Conservation (phyloP, 30 jellyfish, hydroid and myxozoan species). For the Aurelia coerulea region DNA sequence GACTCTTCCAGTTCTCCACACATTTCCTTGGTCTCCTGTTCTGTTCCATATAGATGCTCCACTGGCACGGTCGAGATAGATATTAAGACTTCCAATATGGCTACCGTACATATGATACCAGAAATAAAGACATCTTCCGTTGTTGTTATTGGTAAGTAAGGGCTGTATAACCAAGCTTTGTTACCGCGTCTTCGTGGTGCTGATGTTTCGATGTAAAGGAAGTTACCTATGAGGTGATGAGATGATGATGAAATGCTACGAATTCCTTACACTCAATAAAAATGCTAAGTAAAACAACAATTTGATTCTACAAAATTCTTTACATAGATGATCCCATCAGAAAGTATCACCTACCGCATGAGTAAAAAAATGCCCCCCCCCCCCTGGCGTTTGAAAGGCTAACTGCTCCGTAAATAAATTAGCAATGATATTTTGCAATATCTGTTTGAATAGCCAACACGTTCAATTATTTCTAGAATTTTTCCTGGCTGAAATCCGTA, state of each 20-base stretch:
- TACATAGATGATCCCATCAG: too few relatives aligned
- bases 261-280: too few relatives aligned
- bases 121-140: conserved; percentile 91
- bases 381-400: too few relatives aligned
- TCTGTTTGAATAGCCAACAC: too few relatives aligned
- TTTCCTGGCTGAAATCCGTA: too few relatives aligned
- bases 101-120: conserved; percentile 97
- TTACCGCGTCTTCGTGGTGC: conserved; percentile 84
- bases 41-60: conserved; percentile 88
- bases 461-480: too few relatives aligned
- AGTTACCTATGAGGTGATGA: conserved; percentile 77
- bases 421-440: too few relatives aligned
- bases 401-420: too few relatives aligned
- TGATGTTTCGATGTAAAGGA: conserved; percentile 90
- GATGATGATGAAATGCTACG: neutral
- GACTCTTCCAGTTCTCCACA: conserved; percentile 97
- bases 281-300: too few relatives aligned
- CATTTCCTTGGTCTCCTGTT: conserved; percentile 94
- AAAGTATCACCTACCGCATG: too few relatives aligned
- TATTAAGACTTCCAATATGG: conserved; percentile 82
- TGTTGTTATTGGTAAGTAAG: conserved; percentile 25
- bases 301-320: too few relatives aligned
- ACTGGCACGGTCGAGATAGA: conserved; percentile 55
- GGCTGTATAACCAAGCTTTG: conserved; percentile 87
- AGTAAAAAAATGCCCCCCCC: too few relatives aligned